Percentiles rank a stretch among this genome's conserved stretches.
Evolutionary conservation across 1,140 invertebrate genomes (phyloP).

Genomic region (Zeugodacus cucurbitae): DNA sequence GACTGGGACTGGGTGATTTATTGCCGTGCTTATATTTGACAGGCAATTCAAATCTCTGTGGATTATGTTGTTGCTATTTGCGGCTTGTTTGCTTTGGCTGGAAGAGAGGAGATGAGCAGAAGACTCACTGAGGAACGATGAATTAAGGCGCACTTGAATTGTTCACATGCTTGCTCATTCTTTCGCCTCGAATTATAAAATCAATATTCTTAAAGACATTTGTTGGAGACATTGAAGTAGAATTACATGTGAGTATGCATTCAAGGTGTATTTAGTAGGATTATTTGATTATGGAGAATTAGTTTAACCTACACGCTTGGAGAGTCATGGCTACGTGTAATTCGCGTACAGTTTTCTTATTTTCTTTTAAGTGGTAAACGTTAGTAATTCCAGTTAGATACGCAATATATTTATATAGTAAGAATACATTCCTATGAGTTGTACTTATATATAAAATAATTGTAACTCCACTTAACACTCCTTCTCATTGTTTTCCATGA

Average conservation of each 20-base stretch:
- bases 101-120: background rate
- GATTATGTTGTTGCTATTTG: background rate
- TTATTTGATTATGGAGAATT: too few relatives aligned
- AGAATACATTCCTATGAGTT: too few relatives aligned
- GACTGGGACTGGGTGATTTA: background rate
- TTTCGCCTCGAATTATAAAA: background rate
- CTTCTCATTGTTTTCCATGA: background rate
- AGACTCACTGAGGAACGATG: background rate
- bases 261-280: background rate
- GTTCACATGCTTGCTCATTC: background rate
- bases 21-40: constrained; percentile 14
- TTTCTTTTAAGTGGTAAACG: too few relatives aligned
- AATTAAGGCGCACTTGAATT: background rate
- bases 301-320: too few relatives aligned
- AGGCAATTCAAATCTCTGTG: background rate
- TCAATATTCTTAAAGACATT: background rate
- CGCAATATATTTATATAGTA: background rate
- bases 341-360: background rate
- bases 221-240: background rate
- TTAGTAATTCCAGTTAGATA: too few relatives aligned
- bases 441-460: too few relatives aligned
- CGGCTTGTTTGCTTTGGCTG: background rate
- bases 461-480: background rate
- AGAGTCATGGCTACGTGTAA: too few relatives aligned
- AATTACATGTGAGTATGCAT: background rate